These are phyloP conservation scores for Castor canadensis DNA, from an alignment of 2,113 vertebrate genomes.

Conservation along the genomic window DNA sequence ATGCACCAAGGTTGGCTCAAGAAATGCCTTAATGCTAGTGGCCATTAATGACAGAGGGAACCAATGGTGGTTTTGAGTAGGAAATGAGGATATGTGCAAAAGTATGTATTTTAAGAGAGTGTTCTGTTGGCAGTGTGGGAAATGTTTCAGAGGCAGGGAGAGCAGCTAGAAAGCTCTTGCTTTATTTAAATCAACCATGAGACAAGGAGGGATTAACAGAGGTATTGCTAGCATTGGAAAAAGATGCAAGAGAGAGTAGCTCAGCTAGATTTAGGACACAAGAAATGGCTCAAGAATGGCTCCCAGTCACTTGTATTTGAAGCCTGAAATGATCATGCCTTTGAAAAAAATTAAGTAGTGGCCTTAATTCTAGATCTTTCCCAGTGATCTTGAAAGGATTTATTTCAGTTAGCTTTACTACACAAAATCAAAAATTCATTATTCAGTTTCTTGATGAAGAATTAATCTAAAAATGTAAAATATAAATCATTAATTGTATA, in stretches of 20 bases:
- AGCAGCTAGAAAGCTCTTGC: not conserved
- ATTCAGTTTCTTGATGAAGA: slow-evolving; percentile 53
- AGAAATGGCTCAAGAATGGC: not conserved
- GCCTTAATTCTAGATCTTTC: slow-evolving; percentile 22
- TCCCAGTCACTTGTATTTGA: slow-evolving; percentile 7
- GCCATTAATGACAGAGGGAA: not conserved
- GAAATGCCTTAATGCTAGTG: not conserved
- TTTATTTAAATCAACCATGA: slow-evolving; percentile 2
- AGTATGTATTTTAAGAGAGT: not conserved
- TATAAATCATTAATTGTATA: slow-evolving; percentile 46
- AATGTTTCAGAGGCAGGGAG: slow-evolving; percentile 17
- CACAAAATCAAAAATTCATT: slow-evolving; percentile 43
- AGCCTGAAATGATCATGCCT: slow-evolving; percentile 18
- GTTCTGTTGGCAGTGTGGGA: not conserved
- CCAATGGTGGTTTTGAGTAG: slow-evolving; percentile 18
- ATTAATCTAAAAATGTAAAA: slow-evolving; percentile 54
- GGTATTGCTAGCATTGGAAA: not conserved
- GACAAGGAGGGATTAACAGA: not conserved
- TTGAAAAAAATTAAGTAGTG: slow-evolving; percentile 31
- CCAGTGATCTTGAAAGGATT: not conserved
- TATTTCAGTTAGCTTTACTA: slow-evolving; percentile 53
- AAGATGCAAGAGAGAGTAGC: not conserved
- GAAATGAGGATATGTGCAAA: not conserved
- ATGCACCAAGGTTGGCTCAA: not conserved
- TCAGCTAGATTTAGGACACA: not conserved